Conservation (phyloP, 2,113 vertebrate species). For the Forbesichthys agassizii region DNA sequence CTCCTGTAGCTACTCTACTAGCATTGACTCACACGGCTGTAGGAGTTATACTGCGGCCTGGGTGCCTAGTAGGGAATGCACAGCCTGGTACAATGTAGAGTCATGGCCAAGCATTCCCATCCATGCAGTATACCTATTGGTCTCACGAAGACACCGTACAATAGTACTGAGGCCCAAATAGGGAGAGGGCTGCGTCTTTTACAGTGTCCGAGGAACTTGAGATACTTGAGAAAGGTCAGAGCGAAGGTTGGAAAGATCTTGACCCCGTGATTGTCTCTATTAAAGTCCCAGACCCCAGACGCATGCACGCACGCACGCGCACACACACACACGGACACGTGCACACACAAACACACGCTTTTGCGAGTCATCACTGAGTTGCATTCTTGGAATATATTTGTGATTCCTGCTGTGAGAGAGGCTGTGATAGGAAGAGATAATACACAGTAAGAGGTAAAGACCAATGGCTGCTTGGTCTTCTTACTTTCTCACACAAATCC, state of each 20-base stretch:
- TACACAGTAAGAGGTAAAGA: slow-evolving; percentile 8
- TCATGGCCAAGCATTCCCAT: slow-evolving; percentile 22
- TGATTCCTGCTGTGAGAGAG: slow-evolving; percentile 38
- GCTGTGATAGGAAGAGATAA: not conserved
- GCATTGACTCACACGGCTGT: not conserved
- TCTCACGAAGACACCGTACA: not conserved
- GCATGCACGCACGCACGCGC: not conserved
- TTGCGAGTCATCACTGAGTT: slow-evolving; percentile 22
- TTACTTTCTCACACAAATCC: slow-evolving; percentile 18
- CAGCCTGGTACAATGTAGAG: slow-evolving; percentile 44
- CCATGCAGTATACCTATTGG: not conserved
- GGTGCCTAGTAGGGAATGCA: slow-evolving; percentile 28
- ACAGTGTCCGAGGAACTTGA: no score
- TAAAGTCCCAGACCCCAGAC: not conserved
- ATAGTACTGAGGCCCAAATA: no score
- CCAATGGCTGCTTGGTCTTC: slow-evolving; percentile 13
- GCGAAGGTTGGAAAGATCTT: not conserved
- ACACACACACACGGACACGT: not conserved
- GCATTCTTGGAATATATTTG: slow-evolving; percentile 64
- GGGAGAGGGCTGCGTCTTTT: no score
- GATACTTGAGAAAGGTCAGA: no score
- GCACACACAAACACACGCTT: not conserved
- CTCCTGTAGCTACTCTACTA: not conserved
- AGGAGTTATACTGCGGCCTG: slow-evolving; percentile 20
- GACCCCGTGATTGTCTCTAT: not conserved